Evolutionary conservation across 2,888 invertebrate genomes (phyloP).

Genomic region (Cheilosia vernalis): DNA sequence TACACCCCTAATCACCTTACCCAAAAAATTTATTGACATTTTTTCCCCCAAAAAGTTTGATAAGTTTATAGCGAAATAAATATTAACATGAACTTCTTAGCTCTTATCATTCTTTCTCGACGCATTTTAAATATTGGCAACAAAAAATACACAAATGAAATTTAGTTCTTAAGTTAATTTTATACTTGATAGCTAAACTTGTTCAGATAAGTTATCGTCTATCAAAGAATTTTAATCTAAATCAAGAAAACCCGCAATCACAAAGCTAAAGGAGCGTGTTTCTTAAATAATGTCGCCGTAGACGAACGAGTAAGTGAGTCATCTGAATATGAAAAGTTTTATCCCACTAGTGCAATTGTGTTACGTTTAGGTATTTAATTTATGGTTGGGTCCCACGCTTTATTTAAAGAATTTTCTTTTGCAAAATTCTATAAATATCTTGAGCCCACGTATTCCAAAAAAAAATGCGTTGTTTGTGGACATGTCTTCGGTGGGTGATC

Average conservation of each 20-base stretch:
- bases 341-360: background rate
- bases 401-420: too few relatives aligned
- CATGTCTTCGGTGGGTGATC: too few relatives aligned
- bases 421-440: too few relatives aligned
- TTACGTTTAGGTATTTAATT: background rate
- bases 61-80: background rate
- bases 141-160: background rate
- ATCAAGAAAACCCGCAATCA: background rate
- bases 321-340: background rate
- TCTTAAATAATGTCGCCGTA: background rate
- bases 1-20: background rate
- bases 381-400: too few relatives aligned
- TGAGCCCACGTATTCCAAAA: too few relatives aligned
- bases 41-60: conserved; percentile 1
- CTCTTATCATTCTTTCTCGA: background rate
- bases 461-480: too few relatives aligned
- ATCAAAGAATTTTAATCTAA: too few relatives aligned
- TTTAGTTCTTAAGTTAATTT: too few relatives aligned
- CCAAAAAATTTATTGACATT: background rate
- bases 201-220: too few relatives aligned
- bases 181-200: too few relatives aligned
- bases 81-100: background rate
- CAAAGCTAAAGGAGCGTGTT: background rate
- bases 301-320: background rate
- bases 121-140: background rate